Base-by-base conservation (phyloP, 1,140 invertebrate species). In the Drosophila guanche region DNA sequence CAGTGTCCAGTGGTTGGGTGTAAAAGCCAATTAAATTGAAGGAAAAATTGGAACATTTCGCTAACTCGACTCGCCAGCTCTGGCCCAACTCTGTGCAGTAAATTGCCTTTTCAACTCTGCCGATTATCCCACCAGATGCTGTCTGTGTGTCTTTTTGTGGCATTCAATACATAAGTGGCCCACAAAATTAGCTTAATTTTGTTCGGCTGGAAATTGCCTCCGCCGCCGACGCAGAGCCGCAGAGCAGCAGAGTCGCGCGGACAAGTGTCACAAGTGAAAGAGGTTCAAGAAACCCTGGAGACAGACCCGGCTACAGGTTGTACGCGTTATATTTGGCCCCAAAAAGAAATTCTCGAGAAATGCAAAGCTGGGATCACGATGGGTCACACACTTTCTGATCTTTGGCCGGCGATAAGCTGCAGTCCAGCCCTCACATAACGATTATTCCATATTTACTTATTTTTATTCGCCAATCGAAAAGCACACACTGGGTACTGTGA, bases 361-460 rank as follows among this genome's bases (percentile, higher is more conserved):
- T 88, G 83, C 83, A 88, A 79, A 79, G 55, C 66, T 22, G 27
- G 25, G 5, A 33, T 29, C 47, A 7, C 7, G 23, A 14, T 54
- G 37, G 73, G 83, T 77, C 81, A 81, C 77, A 81, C 77, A 86
- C 83, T 88, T 83, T 88, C 83, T 88, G 83, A 88, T 88, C 75
- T 79, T 50, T 54, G 47, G 14, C 23, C 29, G 40, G 52, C 75
- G 83, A 88, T 88, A 88, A 84, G 78, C 25, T 68, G 27, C 51
- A 53, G 47, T 43, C 47, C 48, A 48, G 40, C 72, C 57, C 57
- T 68, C 81, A 81, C 68, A 89, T 80, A 80, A 40, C 73, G 80
- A 90, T 90, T 86, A 90, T 90, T 86, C 66, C 86, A 90, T 90
- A 90, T 90, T 90, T 90, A 90, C 86, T 90, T 90, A 90, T 86